Evolutionary conservation across 23 tunicate genomes (phyloP), one percentile per base, ranked within the genome.

Genomic region (Clavelina lepadiformis): DNA sequence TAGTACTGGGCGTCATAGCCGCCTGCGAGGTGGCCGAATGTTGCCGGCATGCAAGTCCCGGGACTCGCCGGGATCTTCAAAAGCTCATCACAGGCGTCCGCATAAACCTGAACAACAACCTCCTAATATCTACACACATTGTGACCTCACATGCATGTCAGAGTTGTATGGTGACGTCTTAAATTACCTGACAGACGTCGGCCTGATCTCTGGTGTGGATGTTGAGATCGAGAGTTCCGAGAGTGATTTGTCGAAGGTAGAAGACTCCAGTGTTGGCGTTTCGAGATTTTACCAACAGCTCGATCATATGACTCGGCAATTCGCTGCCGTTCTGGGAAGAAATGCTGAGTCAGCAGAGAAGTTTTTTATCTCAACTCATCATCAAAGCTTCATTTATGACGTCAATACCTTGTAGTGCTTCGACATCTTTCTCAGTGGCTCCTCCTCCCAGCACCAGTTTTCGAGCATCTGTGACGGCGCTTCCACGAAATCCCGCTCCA

Each of bases 1-100:
- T 88, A 88, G 62, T 88, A 88, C 60, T 88, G 96, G 41, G 96
- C 96, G 53, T 88, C 96, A 52, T 88, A 88, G 33, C 96, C 96
- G 5, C 96, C 87, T 5, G 84, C 96, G 5, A 88, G 76, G 44
- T 88, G 96, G 24, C 82, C 78, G 71, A 88, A 88, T n/a, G 96
- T 75, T 19, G 96, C 96, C 3, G 96, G 96, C 96, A 88, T 88
- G 36, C 82, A 70, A 1, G 96, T 88, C 38, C 75, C 87, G 35
- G 59, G 72, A 20, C 77, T 45, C 0, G 96, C 96, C 5, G 76
- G 73, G 31, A 88, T 88, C 1, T 87, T 77, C 1, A 88, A 60
- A 8, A 88, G 79, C 24, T 46, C 34, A 11, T 45, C 33, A 67
- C 78, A 79, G 21, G 71, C 82, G 25, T 79, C 82, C 28, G 87